Evolutionary conservation across 2,888 invertebrate genomes (phyloP), one percentile per base, ranked within the genome.

Genomic region (Metellina segmentata): DNA sequence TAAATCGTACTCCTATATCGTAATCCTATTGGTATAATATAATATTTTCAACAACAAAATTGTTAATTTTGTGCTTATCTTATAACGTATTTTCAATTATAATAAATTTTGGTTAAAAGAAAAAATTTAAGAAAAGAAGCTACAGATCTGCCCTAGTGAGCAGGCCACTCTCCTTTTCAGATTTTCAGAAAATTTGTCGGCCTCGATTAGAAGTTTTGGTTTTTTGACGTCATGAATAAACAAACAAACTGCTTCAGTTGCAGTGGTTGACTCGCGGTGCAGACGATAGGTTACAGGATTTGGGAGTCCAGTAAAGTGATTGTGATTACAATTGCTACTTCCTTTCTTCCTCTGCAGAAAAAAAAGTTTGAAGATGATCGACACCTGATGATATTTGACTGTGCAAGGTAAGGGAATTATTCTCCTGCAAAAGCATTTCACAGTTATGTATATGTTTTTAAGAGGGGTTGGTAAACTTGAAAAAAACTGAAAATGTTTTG

Each of bases 211-310:
- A 85, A 86, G 83, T 72, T 75, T 61, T 61, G 34, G 34, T 19
- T 49, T 16, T 72, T 69, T 90, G 90, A 90, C 90, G 90, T 90
- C 90, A 90, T 11, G 72, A 86, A 90, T 90, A 90, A 90, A 90
- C 90, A 90, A 86, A 72, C 90, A 69, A 79, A 85, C 90, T 85
- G 49, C 16, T 8, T 81, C 75, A 34, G 85, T 69, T 90, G 85
- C 90, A 81, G 75, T 85, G 90, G 70, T 79, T 79, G 69, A 13
- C 52, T 72, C 85, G 74, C 70, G 77, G 69, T 78, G 88, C 88
- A 74, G 81, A 88, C 81, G 81, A 75, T 75, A 85, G 85, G 52
- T 75, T 34, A 75, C 61, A 48, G 75, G 53, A 34, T 74, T 61
- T 34, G 69, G 16, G 52, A 85, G 61, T 52, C 9, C 48, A 53